Percentiles rank a stretch among this genome's conserved stretches.
phyloP scores from a whole-genome alignment of 2,888 invertebrate genomes.

The Stenurella melanura region DNA sequence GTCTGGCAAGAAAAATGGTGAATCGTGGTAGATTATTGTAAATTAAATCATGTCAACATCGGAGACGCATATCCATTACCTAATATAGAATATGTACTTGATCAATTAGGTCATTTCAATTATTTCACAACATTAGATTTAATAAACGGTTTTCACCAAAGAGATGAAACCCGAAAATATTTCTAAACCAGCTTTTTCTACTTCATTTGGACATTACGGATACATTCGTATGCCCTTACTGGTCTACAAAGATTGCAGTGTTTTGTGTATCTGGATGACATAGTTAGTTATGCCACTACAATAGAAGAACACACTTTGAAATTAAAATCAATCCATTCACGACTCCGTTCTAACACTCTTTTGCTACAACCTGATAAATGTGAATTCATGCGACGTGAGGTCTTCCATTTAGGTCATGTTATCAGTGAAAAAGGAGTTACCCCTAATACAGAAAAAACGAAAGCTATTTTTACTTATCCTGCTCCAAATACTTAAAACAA shows the following conservation, averaged over 20 bases:
- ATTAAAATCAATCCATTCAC: conserved; percentile 52
- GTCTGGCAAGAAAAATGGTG: no score
- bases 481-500: conserved; percentile 57
- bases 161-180: neutral
- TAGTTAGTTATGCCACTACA: conserved; percentile 53
- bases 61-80: no score
- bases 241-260: conserved; percentile 44
- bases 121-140: no score
- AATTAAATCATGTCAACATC: no score
- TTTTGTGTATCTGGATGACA: conserved; percentile 61
- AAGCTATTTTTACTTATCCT: conserved; percentile 65
- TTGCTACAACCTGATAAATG: conserved; percentile 62
- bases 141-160: no score
- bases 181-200: conserved; percentile 43
- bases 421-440: no score
- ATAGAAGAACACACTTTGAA: conserved; percentile 63
- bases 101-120: conserved; percentile 2
- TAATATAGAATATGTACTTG: neutral
- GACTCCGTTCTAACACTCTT: conserved; percentile 59
- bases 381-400: conserved; percentile 65
- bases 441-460: no score
- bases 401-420: conserved; percentile 67
- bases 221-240: no score
- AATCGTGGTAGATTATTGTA: no score
- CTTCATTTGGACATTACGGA: no score